Evolutionary conservation across 2,888 invertebrate species (phyloP).

Genomic region (Pyrocoelia pectoralis): DNA sequence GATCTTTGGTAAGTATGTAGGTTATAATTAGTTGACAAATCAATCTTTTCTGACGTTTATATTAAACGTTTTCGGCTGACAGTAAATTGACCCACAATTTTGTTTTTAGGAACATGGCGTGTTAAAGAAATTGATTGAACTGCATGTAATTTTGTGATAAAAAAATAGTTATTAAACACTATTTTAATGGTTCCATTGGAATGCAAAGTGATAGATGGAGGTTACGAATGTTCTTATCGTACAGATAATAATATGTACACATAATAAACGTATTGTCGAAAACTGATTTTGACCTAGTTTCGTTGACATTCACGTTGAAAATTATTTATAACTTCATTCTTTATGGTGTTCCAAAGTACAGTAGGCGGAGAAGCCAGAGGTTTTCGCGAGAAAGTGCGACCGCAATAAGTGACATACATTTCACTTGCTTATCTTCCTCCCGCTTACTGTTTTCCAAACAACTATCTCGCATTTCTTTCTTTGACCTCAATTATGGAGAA

Average conservation of each 20-base stretch:
- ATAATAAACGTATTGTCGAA: conserved; percentile 22
- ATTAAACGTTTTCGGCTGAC: too few relatives aligned
- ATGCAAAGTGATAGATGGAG: conserved; percentile 17
- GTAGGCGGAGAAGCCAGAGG: conserved; percentile 28
- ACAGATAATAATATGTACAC: conserved; percentile 25
- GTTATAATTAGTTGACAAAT: too few relatives aligned
- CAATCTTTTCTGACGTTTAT: too few relatives aligned
- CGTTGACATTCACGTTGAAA: conserved; percentile 45
- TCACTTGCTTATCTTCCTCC: conserved; percentile 51
- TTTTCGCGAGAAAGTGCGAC: conserved; percentile 38
- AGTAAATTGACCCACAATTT: too few relatives aligned
- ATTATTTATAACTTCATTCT: conserved; percentile 40
- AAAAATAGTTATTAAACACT: neutral
- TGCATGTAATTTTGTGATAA: neutral
- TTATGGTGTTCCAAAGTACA: conserved; percentile 28
- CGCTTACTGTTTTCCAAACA: conserved; percentile 39
- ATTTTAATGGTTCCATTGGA: conserved; percentile 3
- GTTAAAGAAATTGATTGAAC: too few relatives aligned
- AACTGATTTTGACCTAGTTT: conserved; percentile 37
- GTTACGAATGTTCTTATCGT: conserved; percentile 27
- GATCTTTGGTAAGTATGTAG: too few relatives aligned
- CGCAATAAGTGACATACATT: conserved; percentile 55
- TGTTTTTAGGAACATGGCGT: too few relatives aligned
- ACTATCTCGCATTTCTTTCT: conserved; percentile 54
- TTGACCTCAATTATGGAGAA: conserved; percentile 57